Evolutionary conservation across 2,888 invertebrate genomes (phyloP).

Genomic region (Mythimna albipuncta): DNA sequence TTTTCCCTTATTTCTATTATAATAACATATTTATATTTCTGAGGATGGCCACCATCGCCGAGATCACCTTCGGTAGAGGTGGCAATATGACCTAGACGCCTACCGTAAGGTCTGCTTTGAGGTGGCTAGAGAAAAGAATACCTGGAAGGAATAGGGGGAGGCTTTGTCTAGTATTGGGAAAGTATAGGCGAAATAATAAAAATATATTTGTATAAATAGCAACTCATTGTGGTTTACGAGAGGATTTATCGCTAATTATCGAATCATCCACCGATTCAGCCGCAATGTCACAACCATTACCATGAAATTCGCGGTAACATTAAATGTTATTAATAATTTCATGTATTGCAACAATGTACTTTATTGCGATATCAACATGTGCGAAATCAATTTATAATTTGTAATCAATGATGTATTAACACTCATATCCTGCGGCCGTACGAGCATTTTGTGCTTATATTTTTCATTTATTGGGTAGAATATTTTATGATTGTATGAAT

Average conservation of each 20-base stretch:
- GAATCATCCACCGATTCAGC: slow-evolving; percentile 37
- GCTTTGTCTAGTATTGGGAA: too few relatives aligned
- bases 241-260: slow-evolving; percentile 41
- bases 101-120: too few relatives aligned
- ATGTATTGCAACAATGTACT: slow-evolving; percentile 34
- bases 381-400: slow-evolving; percentile 54
- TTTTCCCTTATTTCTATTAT: slow-evolving; percentile 1
- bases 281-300: slow-evolving; percentile 45
- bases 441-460: slow-evolving; percentile 11
- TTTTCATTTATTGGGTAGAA: slow-evolving; percentile 22
- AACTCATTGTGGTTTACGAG: slow-evolving; percentile 7
- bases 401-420: slow-evolving; percentile 55
- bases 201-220: neutral
- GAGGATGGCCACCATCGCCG: too few relatives aligned
- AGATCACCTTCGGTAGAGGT: too few relatives aligned
- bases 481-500: slow-evolving; percentile 24
- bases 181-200: too few relatives aligned
- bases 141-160: too few relatives aligned
- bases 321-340: slow-evolving; percentile 57
- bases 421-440: slow-evolving; percentile 27
- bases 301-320: slow-evolving; percentile 33
- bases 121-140: too few relatives aligned
- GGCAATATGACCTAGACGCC: too few relatives aligned
- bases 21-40: neutral
- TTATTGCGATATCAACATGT: slow-evolving; percentile 51